Evolutionary conservation across 1,140 invertebrate genomes (phyloP).

Genomic region (Ceratina calcarata): DNA sequence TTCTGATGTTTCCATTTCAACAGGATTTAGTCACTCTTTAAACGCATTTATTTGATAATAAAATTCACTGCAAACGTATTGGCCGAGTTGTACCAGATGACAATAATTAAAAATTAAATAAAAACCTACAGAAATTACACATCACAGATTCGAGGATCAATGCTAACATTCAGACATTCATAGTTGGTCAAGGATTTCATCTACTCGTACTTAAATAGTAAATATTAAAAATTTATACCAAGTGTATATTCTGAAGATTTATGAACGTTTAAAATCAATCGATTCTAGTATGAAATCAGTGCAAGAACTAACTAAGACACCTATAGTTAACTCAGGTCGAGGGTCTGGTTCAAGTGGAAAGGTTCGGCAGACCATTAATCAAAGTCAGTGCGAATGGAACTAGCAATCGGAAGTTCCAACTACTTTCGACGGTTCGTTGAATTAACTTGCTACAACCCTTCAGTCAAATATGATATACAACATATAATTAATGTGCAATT

Average conservation of each 20-base stretch:
- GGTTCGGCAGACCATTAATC: background rate
- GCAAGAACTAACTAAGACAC: no score
- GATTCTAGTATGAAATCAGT: background rate
- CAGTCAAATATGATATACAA: no score
- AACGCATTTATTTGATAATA: background rate
- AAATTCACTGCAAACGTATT: no score
- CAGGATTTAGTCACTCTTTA: no score
- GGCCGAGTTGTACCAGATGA: no score
- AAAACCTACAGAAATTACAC: no score
- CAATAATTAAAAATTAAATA: no score
- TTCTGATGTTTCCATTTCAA: background rate
- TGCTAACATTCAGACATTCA: no score
- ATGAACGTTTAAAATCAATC: background rate
- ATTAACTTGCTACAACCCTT: background rate
- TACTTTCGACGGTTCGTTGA: background rate
- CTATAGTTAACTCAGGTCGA: background rate
- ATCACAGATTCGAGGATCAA: no score
- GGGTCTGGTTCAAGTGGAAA: background rate
- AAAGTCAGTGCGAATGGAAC: background rate
- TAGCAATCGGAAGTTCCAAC: background rate
- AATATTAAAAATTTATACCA: background rate
- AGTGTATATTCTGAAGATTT: background rate
- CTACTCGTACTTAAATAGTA: no score
- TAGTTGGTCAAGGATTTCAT: no score
- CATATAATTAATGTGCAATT: no score